Evolutionary conservation across 2,888 invertebrate species (phyloP).

Genomic region (Brassicogethes aeneus): DNA sequence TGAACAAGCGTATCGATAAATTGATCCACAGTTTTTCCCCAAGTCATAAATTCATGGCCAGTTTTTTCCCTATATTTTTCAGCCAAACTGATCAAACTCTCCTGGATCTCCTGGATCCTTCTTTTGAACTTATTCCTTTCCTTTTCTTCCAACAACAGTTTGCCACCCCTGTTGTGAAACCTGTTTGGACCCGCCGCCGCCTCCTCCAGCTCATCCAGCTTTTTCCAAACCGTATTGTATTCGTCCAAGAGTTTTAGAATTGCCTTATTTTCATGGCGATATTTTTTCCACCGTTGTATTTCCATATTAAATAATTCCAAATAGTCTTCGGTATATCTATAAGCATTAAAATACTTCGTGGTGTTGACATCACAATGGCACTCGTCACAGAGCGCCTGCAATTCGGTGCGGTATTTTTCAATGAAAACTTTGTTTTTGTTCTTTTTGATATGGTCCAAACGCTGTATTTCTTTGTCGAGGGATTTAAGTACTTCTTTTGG

Average conservation of each 20-base stretch:
- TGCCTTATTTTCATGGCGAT: slow-evolving; percentile 54
- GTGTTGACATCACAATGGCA: slow-evolving; percentile 55
- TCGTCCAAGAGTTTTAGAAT: slow-evolving; percentile 58
- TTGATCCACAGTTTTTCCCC: slow-evolving; percentile 54
- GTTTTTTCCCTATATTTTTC: slow-evolving; percentile 46
- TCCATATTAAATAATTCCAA: slow-evolving; percentile 72
- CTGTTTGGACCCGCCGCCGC: slow-evolving; percentile 72
- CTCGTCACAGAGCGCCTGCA: slow-evolving; percentile 66
- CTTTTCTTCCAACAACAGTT: slow-evolving; percentile 76
- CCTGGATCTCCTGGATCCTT: slow-evolving; percentile 66
- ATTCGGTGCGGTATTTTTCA: slow-evolving; percentile 59
- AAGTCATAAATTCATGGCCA: slow-evolving; percentile 49
- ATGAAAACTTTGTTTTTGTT: slow-evolving; percentile 67
- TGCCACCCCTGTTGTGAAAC: slow-evolving; percentile 81
- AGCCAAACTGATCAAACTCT: slow-evolving; percentile 50
- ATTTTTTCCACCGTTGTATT: slow-evolving; percentile 56
- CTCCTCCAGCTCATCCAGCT: slow-evolving; percentile 66
- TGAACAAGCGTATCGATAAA: slow-evolving; percentile 55
- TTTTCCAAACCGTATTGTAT: slow-evolving; percentile 62
- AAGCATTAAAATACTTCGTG: slow-evolving; percentile 54
- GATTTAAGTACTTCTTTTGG: slow-evolving; percentile 48
- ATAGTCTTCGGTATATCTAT: slow-evolving; percentile 71
- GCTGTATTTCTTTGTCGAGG: slow-evolving; percentile 58
- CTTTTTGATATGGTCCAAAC: slow-evolving; percentile 65
- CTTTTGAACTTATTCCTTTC: slow-evolving; percentile 69